Evolutionary conservation across 1,140 invertebrate genomes (phyloP).

Genomic region (Diachasma alloeum): DNA sequence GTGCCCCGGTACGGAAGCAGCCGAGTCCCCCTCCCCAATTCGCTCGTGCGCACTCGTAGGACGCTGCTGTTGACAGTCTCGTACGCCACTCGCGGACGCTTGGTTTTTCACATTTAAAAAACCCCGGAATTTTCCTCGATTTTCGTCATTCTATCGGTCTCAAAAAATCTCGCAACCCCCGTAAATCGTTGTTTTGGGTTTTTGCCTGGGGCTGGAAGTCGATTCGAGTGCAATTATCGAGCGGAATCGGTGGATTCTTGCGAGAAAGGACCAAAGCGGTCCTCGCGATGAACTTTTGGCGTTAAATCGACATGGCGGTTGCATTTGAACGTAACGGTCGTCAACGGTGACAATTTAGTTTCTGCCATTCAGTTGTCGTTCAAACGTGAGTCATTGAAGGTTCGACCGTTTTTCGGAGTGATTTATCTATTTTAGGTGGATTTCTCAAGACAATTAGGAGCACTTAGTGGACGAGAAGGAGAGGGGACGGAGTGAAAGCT

Average conservation of each 20-base stretch:
- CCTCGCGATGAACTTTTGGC: not conserved
- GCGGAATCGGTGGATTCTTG: not conserved
- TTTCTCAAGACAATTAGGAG: not conserved
- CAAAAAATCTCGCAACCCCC: not conserved
- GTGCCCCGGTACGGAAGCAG: not conserved
- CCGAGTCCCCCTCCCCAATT: not conserved
- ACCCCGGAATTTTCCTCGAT: not conserved
- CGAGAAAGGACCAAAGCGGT: not conserved
- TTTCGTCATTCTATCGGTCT: not conserved
- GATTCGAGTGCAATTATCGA: not conserved
- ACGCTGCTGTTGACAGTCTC: not conserved
- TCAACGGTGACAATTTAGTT: slow-evolving; percentile 20
- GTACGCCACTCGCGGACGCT: slow-evolving; percentile 8
- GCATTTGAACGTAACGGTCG: slow-evolving; percentile 51
- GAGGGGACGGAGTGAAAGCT: not conserved
- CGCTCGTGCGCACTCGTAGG: not conserved
- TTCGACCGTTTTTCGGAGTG: not conserved
- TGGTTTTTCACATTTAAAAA: slow-evolving; percentile 6
- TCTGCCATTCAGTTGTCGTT: not conserved
- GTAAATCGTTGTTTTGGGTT: not conserved
- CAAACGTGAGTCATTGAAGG: not conserved
- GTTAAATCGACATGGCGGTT: slow-evolving; percentile 36
- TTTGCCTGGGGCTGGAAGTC: not conserved
- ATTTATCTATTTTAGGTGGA: not conserved
- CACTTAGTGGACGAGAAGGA: too few relatives aligned